phyloP scores from a whole-genome alignment of 2,888 invertebrate species.

The Ptychoptera contaminata region DNA sequence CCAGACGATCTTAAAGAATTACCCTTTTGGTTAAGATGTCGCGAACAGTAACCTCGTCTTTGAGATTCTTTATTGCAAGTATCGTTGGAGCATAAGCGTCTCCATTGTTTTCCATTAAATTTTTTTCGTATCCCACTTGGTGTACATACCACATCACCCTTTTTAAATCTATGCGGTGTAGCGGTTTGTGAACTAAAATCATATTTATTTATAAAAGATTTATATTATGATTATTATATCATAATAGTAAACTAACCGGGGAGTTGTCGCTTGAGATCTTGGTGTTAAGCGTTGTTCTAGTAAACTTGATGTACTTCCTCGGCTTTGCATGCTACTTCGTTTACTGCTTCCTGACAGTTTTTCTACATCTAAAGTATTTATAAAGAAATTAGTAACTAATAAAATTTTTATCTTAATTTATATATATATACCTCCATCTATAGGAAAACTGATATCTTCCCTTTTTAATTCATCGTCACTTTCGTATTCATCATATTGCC shows the following conservation, averaged over 20 bases:
- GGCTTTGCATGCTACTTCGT: constrained; percentile 79
- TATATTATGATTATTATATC: not conserved
- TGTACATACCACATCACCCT: constrained; percentile 68
- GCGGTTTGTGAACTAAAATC: constrained; percentile 65
- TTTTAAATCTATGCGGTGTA: constrained; percentile 90
- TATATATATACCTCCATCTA: constrained; percentile 44
- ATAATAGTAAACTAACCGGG: constrained; percentile 38
- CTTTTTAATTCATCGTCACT: constrained; percentile 79
- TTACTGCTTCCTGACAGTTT: constrained; percentile 69
- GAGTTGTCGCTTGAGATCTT: constrained; percentile 83
- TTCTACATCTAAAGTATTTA: constrained; percentile 39
- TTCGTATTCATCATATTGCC: constrained; percentile 62
- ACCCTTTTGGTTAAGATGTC: constrained; percentile 86
- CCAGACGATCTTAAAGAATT: constrained; percentile 28
- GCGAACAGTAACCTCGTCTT: constrained; percentile 88
- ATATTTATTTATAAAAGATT: not conserved
- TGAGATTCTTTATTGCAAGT: constrained; percentile 96
- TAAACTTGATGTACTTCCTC: constrained; percentile 79
- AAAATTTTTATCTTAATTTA: not conserved
- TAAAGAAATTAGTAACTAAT: not conserved
- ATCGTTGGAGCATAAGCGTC: constrained; percentile 88
- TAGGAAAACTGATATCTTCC: constrained; percentile 71
- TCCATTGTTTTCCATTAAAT: constrained; percentile 99
- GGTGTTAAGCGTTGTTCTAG: constrained; percentile 71
- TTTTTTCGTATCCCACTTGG: constrained; percentile 84